Evolutionary conservation across 2,113 vertebrate species (phyloP).

Genomic region (Anarrhichthys ocellatus): DNA sequence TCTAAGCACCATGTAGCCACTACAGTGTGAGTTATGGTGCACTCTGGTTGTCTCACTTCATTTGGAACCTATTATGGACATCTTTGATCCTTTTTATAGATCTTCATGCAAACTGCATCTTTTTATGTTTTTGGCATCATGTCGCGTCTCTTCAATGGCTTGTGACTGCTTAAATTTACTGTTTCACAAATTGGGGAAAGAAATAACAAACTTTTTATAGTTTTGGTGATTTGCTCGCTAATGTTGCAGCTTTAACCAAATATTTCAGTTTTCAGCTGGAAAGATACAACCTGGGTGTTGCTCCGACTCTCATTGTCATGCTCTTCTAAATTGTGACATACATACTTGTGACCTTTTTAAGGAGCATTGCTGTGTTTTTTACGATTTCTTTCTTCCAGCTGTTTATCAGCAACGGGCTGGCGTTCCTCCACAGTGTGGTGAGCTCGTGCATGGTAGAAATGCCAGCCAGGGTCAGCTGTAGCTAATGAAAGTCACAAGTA

Average conservation of each 20-base stretch:
- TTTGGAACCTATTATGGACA: constrained; percentile 52
- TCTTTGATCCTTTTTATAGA: constrained; percentile 54
- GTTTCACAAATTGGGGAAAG: neutral
- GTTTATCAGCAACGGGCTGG: constrained; percentile 39
- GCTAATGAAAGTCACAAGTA: constrained; percentile 72
- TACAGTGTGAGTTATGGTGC: constrained; percentile 12
- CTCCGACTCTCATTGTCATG: neutral
- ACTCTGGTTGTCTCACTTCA: constrained; percentile 47
- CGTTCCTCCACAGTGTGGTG: constrained; percentile 50
- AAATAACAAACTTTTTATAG: neutral
- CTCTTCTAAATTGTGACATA: constrained; percentile 9
- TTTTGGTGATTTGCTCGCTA: neutral
- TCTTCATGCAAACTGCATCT: constrained; percentile 14
- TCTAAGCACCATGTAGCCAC: constrained; percentile 6
- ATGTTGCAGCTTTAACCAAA: neutral
- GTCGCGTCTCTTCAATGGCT: neutral
- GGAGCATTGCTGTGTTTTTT: constrained; percentile 20
- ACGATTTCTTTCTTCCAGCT: constrained; percentile 8
- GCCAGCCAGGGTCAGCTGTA: constrained; percentile 29
- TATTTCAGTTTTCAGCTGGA: neutral
- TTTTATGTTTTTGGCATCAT: constrained; percentile 30
- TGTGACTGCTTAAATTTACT: neutral
- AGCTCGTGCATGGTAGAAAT: constrained; percentile 20
- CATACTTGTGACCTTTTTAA: constrained; percentile 12
- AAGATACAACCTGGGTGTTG: neutral